Conservation (phyloP, 2,113 vertebrate species). For the Dipodomys ordii region DNA sequence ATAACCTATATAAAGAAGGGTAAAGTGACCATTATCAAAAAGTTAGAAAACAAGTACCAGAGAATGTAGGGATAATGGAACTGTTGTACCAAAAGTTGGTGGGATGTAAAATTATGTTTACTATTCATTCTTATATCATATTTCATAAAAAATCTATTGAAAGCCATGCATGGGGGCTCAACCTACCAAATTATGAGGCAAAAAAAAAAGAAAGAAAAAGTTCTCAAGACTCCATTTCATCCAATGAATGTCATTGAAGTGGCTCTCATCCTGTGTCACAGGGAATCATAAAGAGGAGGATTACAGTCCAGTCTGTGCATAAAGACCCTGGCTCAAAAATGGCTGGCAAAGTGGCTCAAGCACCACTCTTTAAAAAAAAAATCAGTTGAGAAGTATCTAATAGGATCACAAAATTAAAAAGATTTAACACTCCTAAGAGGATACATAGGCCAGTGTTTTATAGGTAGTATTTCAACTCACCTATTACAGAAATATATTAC, state of each 20-base stretch:
- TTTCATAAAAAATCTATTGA: no score
- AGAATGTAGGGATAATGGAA: neutral
- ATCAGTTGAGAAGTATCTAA: neutral
- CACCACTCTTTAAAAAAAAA: neutral
- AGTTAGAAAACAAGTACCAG: neutral
- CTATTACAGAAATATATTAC: neutral
- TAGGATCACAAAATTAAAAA: neutral
- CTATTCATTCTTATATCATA: neutral
- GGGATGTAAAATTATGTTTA: neutral
- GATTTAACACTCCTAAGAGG: neutral
- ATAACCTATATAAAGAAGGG: neutral
- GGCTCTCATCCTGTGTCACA: no score
- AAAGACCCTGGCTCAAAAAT: no score
- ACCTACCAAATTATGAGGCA: no score
- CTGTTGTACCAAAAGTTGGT: neutral
- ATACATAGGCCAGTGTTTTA: neutral
- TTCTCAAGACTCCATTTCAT: no score
- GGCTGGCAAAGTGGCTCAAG: no score
- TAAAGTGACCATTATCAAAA: neutral
- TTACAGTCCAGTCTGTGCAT: no score
- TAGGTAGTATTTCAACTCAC: conserved; percentile 13
- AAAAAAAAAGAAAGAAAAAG: no score
- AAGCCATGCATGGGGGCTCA: no score
- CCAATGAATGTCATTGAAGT: no score
- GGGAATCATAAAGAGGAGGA: no score